Percentiles rank a stretch among this genome's conserved stretches.
phyloP scores from a whole-genome alignment of 2,797 vertebrate genomes.

The Sebastes aleutianus region DNA sequence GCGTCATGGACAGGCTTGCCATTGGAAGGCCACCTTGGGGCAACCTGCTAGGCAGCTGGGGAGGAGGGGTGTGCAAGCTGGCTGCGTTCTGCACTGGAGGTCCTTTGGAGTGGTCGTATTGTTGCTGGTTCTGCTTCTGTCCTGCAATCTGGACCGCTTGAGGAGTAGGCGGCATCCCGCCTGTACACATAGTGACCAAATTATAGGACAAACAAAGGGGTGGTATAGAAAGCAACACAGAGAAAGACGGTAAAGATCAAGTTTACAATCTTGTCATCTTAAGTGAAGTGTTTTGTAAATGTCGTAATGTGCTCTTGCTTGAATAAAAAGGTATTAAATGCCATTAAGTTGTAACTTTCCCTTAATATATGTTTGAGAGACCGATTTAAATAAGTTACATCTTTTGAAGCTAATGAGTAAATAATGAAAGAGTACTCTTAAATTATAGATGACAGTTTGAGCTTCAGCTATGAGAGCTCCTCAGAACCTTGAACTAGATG shows the following conservation, averaged over 20 bases:
- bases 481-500: slow-evolving; percentile 65
- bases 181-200: slow-evolving; percentile 78
- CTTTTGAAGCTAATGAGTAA: slow-evolving; percentile 8
- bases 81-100: slow-evolving; percentile 93
- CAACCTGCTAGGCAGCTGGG: slow-evolving; percentile 87
- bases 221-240: slow-evolving; percentile 61
- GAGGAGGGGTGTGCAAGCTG: slow-evolving; percentile 90
- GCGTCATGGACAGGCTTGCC: slow-evolving; percentile 83
- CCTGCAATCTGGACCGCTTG: slow-evolving; percentile 85
- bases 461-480: slow-evolving; percentile 61
- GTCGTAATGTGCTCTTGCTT: not conserved
- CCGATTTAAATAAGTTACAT: slow-evolving; percentile 27
- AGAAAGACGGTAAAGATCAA: slow-evolving; percentile 37
- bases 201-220: slow-evolving; percentile 64
- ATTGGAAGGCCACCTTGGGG: slow-evolving; percentile 81
- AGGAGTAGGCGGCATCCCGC: slow-evolving; percentile 86
- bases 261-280: not conserved
- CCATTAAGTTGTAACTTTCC: slow-evolving; percentile 29
- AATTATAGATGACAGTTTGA: slow-evolving; percentile 40
- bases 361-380: slow-evolving; percentile 64
- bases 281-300: slow-evolving; percentile 11
- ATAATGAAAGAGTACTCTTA: slow-evolving; percentile 22
- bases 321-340: not conserved
- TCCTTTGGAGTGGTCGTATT: slow-evolving; percentile 93
- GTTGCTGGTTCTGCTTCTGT: slow-evolving; percentile 88